Percentiles rank a stretch among this genome's conserved stretches.
Evolutionary conservation across 2,888 invertebrate genomes (phyloP).

Genomic region (Priocnemis perturbator): DNA sequence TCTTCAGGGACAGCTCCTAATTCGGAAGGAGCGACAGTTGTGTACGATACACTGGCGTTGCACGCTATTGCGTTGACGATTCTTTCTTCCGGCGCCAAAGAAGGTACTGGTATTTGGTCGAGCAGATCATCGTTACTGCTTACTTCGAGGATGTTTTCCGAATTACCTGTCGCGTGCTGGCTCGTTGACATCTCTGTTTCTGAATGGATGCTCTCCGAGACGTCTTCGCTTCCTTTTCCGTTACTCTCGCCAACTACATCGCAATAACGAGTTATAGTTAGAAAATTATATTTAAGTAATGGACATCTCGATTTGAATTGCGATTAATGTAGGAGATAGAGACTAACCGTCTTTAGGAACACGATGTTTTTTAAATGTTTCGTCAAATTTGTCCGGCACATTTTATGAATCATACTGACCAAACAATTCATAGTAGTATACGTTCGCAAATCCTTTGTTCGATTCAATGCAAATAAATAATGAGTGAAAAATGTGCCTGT

Average conservation of each 20-base stretch:
- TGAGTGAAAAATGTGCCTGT: no score
- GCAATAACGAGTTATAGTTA: no score
- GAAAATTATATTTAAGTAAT: no score
- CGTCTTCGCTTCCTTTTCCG: slow-evolving; percentile 52
- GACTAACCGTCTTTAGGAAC: no score
- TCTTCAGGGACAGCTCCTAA: slow-evolving; percentile 81
- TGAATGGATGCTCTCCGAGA: slow-evolving; percentile 37
- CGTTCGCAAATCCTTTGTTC: no score
- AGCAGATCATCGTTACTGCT: slow-evolving; percentile 60
- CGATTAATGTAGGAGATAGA: no score
- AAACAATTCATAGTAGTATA: no score
- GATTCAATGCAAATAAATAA: no score
- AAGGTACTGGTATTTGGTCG: slow-evolving; percentile 73
- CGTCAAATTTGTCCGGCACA: no score
- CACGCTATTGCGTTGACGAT: slow-evolving; percentile 63
- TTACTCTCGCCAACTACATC: slow-evolving; percentile 54
- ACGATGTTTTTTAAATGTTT: no score
- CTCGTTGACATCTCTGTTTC: slow-evolving; percentile 41
- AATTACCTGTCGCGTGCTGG: slow-evolving; percentile 32
- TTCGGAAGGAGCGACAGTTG: slow-evolving; percentile 66
- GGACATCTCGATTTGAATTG: no score
- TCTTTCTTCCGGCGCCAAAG: slow-evolving; percentile 73
- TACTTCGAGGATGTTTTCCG: slow-evolving; percentile 54
- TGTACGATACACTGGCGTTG: slow-evolving; percentile 62
- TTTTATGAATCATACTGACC: no score